Percentiles rank a stretch among this genome's conserved stretches.
phyloP scores from a whole-genome alignment of 2,797 vertebrate genomes.

The Nannoperca obscura region DNA sequence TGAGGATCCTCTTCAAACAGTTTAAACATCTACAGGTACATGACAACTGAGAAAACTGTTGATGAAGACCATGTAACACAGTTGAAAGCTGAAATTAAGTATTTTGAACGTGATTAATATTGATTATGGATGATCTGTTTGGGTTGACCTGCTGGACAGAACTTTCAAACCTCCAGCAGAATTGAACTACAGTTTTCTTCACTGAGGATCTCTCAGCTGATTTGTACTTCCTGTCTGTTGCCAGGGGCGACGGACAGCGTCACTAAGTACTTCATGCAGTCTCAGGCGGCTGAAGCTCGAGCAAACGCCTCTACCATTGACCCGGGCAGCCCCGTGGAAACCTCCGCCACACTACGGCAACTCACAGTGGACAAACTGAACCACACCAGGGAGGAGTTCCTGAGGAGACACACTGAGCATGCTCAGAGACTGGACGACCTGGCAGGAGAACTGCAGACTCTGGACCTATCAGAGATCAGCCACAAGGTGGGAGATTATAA shows the following conservation, averaged over 20 bases:
- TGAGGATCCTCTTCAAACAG: not conserved
- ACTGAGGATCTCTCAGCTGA: not conserved
- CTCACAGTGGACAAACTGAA: conserved; percentile 89
- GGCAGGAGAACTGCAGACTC: conserved; percentile 91
- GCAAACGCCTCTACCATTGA: conserved; percentile 89
- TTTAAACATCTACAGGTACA: too few species aligned
- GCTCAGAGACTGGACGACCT: conserved; percentile 91
- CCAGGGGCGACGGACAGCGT: conserved; percentile 93
- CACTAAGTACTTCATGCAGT: conserved; percentile 92
- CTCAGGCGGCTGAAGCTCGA: conserved; percentile 88
- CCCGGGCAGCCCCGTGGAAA: conserved; percentile 81
- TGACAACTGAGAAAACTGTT: too few species aligned
- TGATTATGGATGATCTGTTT: not conserved
- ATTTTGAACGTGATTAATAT: not conserved
- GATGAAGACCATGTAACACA: too few species aligned
- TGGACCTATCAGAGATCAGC: conserved; percentile 90
- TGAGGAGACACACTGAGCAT: conserved; percentile 88
- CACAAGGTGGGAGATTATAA: conserved; percentile 85
- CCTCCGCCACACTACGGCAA: conserved; percentile 83
- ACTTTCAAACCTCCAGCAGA: not conserved
- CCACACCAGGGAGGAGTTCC: conserved; percentile 85
- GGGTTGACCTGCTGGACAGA: not conserved
- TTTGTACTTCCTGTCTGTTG: conserved; percentile 43
- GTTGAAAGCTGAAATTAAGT: not conserved
- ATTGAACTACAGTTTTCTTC: not conserved